Evolutionary conservation across 2,888 invertebrate genomes (phyloP).

Genomic region (Periphyllus acericola): DNA sequence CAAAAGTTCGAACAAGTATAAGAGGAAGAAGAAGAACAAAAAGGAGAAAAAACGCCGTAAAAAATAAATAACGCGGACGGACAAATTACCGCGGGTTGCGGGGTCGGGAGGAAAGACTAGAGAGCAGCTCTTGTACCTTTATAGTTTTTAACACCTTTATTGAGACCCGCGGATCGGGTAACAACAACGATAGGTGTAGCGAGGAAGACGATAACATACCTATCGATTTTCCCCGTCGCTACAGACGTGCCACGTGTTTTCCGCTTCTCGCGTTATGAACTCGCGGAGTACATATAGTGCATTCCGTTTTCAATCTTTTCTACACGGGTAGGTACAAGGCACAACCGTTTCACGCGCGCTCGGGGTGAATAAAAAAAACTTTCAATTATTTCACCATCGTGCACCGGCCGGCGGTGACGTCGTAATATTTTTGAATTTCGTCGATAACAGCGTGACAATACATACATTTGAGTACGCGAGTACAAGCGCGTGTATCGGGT

Average conservation of each 20-base stretch:
- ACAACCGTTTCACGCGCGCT: too few relatives aligned
- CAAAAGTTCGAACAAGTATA: slow-evolving; percentile 50
- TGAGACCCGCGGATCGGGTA: neutral
- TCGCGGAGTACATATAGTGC: neutral
- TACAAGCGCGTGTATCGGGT: too few relatives aligned
- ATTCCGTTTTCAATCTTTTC: neutral
- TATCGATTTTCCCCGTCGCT: slow-evolving; percentile 27
- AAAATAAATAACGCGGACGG: slow-evolving; percentile 50
- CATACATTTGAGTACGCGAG: too few relatives aligned
- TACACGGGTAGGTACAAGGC: neutral
- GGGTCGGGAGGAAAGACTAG: neutral
- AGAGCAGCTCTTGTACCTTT: neutral
- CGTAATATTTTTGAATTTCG: too few relatives aligned
- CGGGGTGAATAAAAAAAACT: too few relatives aligned
- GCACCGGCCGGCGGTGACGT: too few relatives aligned
- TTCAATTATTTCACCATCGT: too few relatives aligned
- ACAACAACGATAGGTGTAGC: neutral
- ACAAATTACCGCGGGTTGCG: slow-evolving; percentile 32
- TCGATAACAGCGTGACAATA: too few relatives aligned
- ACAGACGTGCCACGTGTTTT: neutral
- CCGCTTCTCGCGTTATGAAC: neutral
- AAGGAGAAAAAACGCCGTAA: neutral
- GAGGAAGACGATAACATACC: neutral
- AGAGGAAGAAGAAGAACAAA: neutral
- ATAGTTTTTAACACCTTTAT: slow-evolving; percentile 50